These are phyloP conservation scores for Orchestia grillus DNA, from an alignment of 1,140 invertebrate genomes.

Conservation along the genomic window DNA sequence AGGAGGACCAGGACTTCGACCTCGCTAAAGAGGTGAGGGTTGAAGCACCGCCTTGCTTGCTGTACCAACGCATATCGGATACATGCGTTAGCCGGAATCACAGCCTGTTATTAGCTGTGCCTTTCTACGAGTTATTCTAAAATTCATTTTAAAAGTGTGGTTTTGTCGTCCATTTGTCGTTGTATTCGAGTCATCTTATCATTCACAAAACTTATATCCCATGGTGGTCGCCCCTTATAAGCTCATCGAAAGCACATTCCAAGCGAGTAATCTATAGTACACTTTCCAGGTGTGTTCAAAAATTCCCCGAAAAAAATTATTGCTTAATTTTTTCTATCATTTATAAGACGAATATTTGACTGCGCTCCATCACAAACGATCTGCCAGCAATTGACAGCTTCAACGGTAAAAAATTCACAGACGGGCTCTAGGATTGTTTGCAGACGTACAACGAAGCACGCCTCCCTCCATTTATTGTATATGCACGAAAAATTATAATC, in stretches of 20 bases:
- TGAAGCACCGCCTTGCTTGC: not conserved
- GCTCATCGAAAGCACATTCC: not conserved
- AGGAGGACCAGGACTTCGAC: slow-evolving; percentile 74
- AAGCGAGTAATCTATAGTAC: not conserved
- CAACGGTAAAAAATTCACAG: too few species aligned
- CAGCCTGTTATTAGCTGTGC: not conserved
- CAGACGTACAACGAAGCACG: too few species aligned
- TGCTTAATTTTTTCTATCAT: too few species aligned
- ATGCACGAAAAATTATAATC: too few species aligned
- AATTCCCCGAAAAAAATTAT: too few species aligned
- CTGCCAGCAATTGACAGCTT: too few species aligned
- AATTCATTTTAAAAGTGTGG: not conserved
- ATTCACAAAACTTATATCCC: not conserved
- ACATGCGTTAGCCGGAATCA: not conserved
- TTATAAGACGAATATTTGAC: too few species aligned
- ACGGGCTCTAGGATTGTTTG: too few species aligned
- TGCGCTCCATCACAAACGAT: too few species aligned
- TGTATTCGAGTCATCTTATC: not conserved
- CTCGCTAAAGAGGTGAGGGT: slow-evolving; percentile 65
- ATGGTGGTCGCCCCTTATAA: not conserved
- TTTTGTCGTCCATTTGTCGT: not conserved
- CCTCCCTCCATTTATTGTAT: too few species aligned
- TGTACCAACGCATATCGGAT: not conserved
- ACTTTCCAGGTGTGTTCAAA: too few species aligned
- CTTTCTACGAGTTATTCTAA: not conserved